phyloP scores from a whole-genome alignment of 2,888 invertebrate genomes.

The Abrostola tripartita region DNA sequence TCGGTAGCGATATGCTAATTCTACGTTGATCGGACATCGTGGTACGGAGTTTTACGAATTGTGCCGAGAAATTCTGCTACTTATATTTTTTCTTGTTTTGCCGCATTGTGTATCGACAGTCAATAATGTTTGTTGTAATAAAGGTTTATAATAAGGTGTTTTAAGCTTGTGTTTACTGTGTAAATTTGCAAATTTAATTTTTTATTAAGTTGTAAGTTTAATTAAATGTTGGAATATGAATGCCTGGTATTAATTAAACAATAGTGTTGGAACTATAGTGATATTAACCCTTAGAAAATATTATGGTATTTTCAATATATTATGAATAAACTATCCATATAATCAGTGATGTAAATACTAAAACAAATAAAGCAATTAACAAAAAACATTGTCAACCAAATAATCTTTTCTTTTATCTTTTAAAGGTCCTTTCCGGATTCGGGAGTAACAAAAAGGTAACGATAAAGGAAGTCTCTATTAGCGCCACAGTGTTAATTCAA shows the following conservation, averaged over 20 bases:
- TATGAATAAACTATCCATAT: conserved; percentile 2
- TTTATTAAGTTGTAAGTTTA: neutral
- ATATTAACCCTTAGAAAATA: too few species aligned
- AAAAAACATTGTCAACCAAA: neutral
- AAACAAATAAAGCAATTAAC: neutral
- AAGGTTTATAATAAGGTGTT: conserved; percentile 28
- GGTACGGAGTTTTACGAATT: conserved; percentile 53
- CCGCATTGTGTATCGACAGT: conserved; percentile 33
- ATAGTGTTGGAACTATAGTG: too few species aligned
- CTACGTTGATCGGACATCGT: conserved; percentile 18
- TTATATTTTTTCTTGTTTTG: conserved; percentile 36
- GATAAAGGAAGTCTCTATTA: conserved; percentile 43
- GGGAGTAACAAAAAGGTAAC: conserved; percentile 48
- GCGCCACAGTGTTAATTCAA: conserved; percentile 38
- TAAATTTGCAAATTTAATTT: neutral
- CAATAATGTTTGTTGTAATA: conserved; percentile 35
- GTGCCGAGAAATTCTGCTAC: conserved; percentile 46
- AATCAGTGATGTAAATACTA: too few species aligned
- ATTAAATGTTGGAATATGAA: neutral
- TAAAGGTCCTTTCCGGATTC: conserved; percentile 38
- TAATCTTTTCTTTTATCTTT: neutral
- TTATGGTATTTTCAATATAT: neutral
- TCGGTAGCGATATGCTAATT: conserved; percentile 39
- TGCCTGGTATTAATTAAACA: too few species aligned
- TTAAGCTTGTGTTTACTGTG: neutral